These are phyloP conservation scores for Myoxocephalus aenaeus DNA, from an alignment of 2,797 vertebrate species.

Conservation along the genomic window DNA sequence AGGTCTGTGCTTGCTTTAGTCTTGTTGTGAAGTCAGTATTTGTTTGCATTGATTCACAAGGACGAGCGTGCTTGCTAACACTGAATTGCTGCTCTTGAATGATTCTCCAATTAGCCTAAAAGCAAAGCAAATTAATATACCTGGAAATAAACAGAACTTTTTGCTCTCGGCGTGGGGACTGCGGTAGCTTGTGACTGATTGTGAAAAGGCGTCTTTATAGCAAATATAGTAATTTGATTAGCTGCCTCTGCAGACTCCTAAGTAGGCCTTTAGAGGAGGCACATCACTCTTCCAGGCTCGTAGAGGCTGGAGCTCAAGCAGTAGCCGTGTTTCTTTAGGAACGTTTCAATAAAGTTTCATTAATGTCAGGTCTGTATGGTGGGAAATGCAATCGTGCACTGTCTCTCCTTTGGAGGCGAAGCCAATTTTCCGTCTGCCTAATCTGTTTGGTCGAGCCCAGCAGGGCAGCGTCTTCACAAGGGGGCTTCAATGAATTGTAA, in stretches of 20 bases:
- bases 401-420: constrained; percentile 40
- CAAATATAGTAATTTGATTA: constrained; percentile 71
- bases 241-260: constrained; percentile 58
- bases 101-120: constrained; percentile 63
- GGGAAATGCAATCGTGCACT: constrained; percentile 40
- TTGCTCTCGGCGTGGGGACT: constrained; percentile 31
- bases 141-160: constrained; percentile 42
- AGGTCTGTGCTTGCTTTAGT: background rate
- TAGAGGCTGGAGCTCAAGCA: constrained; percentile 34
- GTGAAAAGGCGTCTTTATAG: constrained; percentile 42
- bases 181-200: constrained; percentile 54
- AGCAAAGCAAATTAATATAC: constrained; percentile 57
- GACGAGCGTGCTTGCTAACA: background rate
- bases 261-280: constrained; percentile 57
- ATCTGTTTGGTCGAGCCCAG: constrained; percentile 57
- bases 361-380: constrained; percentile 62
- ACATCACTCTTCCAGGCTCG: constrained; percentile 50
- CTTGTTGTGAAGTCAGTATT: background rate
- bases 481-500: constrained; percentile 61
- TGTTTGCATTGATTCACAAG: constrained; percentile 24
- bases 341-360: constrained; percentile 73
- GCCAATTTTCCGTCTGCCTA: constrained; percentile 53
- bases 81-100: constrained; percentile 27
- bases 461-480: constrained; percentile 41
- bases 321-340: constrained; percentile 51